phyloP scores from a whole-genome alignment of 37 sponge, comb jelly and placozoan genomes.

The Haliclona indistincta region DNA sequence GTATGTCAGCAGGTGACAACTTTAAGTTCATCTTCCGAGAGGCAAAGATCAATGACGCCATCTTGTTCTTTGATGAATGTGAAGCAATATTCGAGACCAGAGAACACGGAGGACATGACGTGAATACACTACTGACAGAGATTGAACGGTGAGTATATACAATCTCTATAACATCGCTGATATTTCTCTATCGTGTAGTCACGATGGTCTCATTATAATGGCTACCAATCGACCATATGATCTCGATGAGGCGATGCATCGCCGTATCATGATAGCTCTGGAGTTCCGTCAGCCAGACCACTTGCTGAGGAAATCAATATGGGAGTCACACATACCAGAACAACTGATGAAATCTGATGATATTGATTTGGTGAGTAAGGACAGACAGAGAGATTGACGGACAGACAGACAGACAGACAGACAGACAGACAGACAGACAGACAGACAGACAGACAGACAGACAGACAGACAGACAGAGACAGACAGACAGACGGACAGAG shows the following conservation, averaged over 20 bases:
- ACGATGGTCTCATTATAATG: conserved; percentile 88
- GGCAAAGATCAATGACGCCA: conserved; percentile 91
- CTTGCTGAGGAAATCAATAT: conserved; percentile 75
- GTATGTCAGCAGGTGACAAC: conserved; percentile 84
- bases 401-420: too few species aligned
- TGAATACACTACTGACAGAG: conserved; percentile 82
- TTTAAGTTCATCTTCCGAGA: conserved; percentile 90
- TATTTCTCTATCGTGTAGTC: conserved; percentile 27
- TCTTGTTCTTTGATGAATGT: conserved; percentile 92
- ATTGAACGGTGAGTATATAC: conserved; percentile 61
- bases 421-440: too few species aligned
- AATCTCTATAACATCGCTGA: neutral
- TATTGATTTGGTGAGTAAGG: conserved; percentile 54
- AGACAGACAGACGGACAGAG: too few species aligned
- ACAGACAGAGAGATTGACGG: neutral
- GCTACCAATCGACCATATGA: conserved; percentile 89
- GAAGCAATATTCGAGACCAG: conserved; percentile 86
- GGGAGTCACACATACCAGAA: conserved; percentile 80
- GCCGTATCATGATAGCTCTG: conserved; percentile 80
- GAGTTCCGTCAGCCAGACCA: conserved; percentile 92
- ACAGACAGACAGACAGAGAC: too few species aligned
- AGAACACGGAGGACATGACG: conserved; percentile 79
- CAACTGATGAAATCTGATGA: conserved; percentile 71
- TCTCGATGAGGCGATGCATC: conserved; percentile 90
- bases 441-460: too few species aligned